A percentile compares a stretch with the other conserved stretches of the same genome.
Evolutionary conservation across 2,797 vertebrate species (phyloP).

Genomic region (Babyrousa celebensis): DNA sequence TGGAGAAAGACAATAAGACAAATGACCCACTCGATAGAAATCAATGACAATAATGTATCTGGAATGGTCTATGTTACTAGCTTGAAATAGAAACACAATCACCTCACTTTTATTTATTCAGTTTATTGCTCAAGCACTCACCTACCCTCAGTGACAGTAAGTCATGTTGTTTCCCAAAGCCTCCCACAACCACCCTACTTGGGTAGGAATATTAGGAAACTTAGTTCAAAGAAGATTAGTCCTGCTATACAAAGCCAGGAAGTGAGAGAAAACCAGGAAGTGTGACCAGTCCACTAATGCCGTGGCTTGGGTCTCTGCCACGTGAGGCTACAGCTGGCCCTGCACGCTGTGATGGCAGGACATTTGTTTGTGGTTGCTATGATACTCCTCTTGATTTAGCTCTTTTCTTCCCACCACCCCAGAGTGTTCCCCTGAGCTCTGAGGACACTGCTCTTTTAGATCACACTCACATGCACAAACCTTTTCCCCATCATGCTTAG

Average conservation of each 20-base stretch:
- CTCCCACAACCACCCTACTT: not conserved
- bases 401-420: not conserved
- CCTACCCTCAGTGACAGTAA: conserved; percentile 49
- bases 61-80: conserved; percentile 2
- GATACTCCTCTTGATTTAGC: not conserved
- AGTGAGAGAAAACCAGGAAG: not conserved
- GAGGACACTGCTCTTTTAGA: not conserved
- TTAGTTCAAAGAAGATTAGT: conserved; percentile 33
- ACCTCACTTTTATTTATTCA: conserved; percentile 17
- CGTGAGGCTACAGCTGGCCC: not conserved
- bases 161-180: conserved; percentile 9
- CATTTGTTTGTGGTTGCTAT: not conserved
- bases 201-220: not conserved
- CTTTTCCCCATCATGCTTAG: not conserved
- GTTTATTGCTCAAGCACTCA: not conserved
- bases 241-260: not conserved
- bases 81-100: not conserved
- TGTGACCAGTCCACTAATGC: not conserved
- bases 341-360: not conserved
- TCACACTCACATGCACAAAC: not conserved
- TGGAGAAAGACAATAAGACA: conserved; percentile 25
- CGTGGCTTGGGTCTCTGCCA: not conserved
- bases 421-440: not conserved
- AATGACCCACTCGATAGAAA: conserved; percentile 67
- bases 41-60: not conserved